Percentiles rank a stretch among this genome's conserved stretches.
phyloP scores from a whole-genome alignment of 2,797 vertebrate species.

The Acanthornis magna region DNA sequence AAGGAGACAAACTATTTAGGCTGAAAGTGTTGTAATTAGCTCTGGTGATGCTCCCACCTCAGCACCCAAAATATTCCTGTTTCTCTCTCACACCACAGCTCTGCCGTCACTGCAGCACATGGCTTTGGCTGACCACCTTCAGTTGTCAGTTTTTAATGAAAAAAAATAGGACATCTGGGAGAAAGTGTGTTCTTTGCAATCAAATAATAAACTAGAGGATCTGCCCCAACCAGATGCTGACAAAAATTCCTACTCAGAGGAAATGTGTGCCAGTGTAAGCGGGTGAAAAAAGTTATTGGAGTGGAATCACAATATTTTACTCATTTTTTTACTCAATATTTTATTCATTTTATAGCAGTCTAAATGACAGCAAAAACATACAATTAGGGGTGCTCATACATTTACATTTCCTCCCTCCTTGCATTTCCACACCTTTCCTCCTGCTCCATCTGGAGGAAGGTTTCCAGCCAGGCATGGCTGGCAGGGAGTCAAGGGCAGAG shows the following conservation, averaged over 20 bases:
- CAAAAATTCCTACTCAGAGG: neutral
- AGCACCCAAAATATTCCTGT: neutral
- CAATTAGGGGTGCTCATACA: neutral
- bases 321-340: neutral
- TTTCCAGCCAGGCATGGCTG: constrained; percentile 14
- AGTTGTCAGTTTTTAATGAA: neutral
- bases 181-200: neutral
- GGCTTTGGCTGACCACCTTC: neutral
- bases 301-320: neutral
- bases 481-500: neutral
- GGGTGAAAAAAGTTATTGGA: neutral
- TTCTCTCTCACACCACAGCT: neutral
- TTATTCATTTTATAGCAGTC: neutral
- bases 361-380: neutral
- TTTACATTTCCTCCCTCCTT: neutral
- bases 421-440: neutral
- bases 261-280: neutral
- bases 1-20: neutral
- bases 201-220: neutral
- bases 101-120: neutral
- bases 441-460: constrained; percentile 18
- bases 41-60: neutral
- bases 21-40: neutral
- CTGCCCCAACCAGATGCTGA: neutral
- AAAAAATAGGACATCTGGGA: neutral